These are phyloP conservation scores for Phengaris arion DNA, from an alignment of 2,888 invertebrate genomes.

Conservation along the genomic window DNA sequence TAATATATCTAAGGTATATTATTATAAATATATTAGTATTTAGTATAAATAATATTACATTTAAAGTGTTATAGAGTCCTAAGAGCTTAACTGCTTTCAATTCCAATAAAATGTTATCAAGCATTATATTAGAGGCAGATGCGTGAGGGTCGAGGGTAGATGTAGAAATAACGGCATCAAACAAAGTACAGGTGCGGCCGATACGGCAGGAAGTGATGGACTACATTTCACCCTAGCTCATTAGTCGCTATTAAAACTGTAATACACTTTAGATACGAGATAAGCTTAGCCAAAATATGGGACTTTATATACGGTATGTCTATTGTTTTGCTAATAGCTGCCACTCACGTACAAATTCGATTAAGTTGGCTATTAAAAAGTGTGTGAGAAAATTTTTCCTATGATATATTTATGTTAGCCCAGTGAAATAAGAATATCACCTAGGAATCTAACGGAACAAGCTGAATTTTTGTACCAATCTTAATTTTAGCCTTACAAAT, in stretches of 20 bases:
- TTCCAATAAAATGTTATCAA: neutral
- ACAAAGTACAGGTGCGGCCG: slow-evolving; percentile 22
- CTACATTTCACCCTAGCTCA: slow-evolving; percentile 13
- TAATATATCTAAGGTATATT: too few relatives aligned
- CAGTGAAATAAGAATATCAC: too few relatives aligned
- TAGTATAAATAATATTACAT: neutral
- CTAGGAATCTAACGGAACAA: too few relatives aligned
- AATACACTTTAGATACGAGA: neutral
- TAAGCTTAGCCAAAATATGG: neutral
- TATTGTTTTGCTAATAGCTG: slow-evolving; percentile 11
- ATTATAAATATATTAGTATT: neutral
- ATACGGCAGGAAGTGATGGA: slow-evolving; percentile 19
- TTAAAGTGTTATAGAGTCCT: neutral
- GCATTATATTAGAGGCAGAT: neutral
- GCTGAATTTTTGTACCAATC: too few relatives aligned
- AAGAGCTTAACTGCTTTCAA: neutral
- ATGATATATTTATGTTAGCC: too few relatives aligned
- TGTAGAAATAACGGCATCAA: slow-evolving; percentile 22
- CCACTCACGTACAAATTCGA: neutral
- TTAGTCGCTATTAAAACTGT: slow-evolving; percentile 4
- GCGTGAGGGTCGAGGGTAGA: slow-evolving; percentile 11
- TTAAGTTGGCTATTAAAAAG: neutral
- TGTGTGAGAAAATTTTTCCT: too few relatives aligned
- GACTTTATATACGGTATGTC: neutral
- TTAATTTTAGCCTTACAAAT: too few relatives aligned